Base-by-base conservation (phyloP, 2,113 vertebrate genomes). In the Mesembrinibis cayennensis region DNA sequence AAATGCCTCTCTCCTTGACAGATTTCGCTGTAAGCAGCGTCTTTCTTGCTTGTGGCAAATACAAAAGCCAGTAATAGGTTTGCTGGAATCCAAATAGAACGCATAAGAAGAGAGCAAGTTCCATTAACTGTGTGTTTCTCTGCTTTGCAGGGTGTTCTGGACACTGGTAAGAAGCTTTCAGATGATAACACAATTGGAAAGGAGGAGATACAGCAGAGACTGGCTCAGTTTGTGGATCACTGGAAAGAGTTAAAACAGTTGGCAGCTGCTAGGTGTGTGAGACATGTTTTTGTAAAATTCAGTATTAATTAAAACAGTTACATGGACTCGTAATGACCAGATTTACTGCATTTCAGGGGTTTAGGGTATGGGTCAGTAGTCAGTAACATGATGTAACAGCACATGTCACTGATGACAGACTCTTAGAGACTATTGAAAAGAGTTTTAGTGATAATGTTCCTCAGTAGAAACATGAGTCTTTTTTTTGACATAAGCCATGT, bases 151-250 rank as follows among this genome's bases (percentile, higher is more conserved):
- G 99, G 99, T 26, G 99, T 99, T 94, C 98, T 99, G 85, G 99
- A 99, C 89, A 99, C 99, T 0, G 99, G 99, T 25, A 99, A 98
- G 98, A 99, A 99, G 96, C 98, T 99, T 94, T 99, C 99, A 0
- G 99, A 99, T 63, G 99, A 99, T 92, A 99, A 99, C 97, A 99
- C 99, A 44, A 99, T 99, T 5, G 99, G 99, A 20, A 99, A 99
- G 96, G 99, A 99, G 79, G 99, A 99, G 98, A 99, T 99, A 88
- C 99, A 99, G 98, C 99, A 99, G 98, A 98, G 99, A 38, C 98
- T 99, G 89, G 98, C 99, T 22, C 99, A 99, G 98, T 99, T 99
- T 91, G 98, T 99, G 89, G 99, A 99, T 87, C 99, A 99, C 97
- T 99, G 99, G 99, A 99, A 98, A 90, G 99, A 99, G 81, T 98